Conservation (phyloP, 2,113 vertebrate species). For the Delphinapterus leucas region DNA sequence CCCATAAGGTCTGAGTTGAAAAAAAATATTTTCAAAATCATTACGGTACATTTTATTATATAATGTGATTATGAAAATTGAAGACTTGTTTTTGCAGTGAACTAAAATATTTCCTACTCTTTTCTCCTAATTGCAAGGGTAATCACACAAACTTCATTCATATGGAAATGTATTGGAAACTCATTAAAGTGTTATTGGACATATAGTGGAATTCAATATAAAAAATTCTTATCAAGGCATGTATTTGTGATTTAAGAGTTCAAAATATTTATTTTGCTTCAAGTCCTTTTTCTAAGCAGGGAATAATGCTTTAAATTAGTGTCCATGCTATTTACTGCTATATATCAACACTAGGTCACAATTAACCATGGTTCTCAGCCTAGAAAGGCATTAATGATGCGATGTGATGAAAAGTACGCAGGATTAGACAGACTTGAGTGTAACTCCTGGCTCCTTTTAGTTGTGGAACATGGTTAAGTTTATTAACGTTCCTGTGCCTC, state of each 20-base stretch:
- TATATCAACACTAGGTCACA: background rate
- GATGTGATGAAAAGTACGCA: background rate
- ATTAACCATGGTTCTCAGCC: background rate
- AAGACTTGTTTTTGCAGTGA: slow-evolving; percentile 5
- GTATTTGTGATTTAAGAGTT: slow-evolving; percentile 22
- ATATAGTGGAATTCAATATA: background rate
- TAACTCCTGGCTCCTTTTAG: background rate
- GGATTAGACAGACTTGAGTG: background rate
- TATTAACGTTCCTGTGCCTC: background rate
- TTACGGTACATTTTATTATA: background rate
- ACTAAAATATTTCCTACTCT: background rate
- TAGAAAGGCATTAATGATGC: background rate
- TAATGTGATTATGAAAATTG: background rate
- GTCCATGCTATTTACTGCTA: background rate
- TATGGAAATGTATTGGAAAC: slow-evolving; percentile 34
- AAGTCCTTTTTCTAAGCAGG: background rate
- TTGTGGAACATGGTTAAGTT: fast-evolving
- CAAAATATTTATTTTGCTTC: background rate
- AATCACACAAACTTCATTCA: background rate
- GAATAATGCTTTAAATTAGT: background rate
- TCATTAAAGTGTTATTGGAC: background rate
- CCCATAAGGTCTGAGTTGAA: background rate
- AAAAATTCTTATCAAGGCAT: background rate
- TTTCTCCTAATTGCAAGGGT: background rate
- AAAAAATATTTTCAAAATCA: background rate